Percentiles rank a stretch among this genome's conserved stretches.
Evolutionary conservation across 2,888 invertebrate genomes (phyloP).

Genomic region (Merodon equestris): DNA sequence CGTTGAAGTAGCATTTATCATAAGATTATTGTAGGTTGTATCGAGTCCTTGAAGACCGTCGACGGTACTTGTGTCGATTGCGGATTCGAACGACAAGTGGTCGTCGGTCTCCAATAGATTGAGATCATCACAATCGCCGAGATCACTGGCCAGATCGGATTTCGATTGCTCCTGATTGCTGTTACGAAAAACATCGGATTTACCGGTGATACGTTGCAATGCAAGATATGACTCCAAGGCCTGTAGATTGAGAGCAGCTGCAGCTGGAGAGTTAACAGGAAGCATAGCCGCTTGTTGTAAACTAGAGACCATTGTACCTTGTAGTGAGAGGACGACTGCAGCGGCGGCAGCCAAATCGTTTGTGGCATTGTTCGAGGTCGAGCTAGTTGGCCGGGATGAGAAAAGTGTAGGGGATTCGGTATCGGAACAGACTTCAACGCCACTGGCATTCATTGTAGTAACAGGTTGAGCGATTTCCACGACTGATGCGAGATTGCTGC

Average conservation of each 20-base stretch:
- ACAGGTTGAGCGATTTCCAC: slow-evolving; percentile 62
- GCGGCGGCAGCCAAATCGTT: slow-evolving; percentile 82
- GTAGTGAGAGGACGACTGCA: slow-evolving; percentile 88
- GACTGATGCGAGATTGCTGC: slow-evolving; percentile 61
- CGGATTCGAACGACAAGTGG: slow-evolving; percentile 82
- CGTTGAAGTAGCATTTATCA: slow-evolving; percentile 83
- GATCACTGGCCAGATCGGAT: slow-evolving; percentile 77
- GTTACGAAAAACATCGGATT: slow-evolving; percentile 84
- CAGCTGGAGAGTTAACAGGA: slow-evolving; percentile 90
- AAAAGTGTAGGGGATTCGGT: slow-evolving; percentile 51
- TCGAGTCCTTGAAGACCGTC: slow-evolving; percentile 78
- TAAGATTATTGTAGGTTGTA: slow-evolving; percentile 85
- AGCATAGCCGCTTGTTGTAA: slow-evolving; percentile 90
- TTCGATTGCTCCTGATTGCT: slow-evolving; percentile 81
- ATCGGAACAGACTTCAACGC: slow-evolving; percentile 56
- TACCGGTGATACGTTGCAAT: slow-evolving; percentile 87
- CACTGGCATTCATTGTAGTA: slow-evolving; percentile 45
- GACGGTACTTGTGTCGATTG: slow-evolving; percentile 78
- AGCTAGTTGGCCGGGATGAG: slow-evolving; percentile 40
- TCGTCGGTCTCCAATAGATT: slow-evolving; percentile 86
- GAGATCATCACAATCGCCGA: slow-evolving; percentile 87
- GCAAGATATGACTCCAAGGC: slow-evolving; percentile 92
- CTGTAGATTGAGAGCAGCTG: slow-evolving; percentile 90
- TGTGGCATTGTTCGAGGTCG: slow-evolving; percentile 75
- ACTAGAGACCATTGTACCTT: slow-evolving; percentile 91